Percentiles rank a stretch among this genome's conserved stretches.
Conservation (phyloP, 2,888 invertebrate species). For the Dicranocentrus wangi region DNA sequence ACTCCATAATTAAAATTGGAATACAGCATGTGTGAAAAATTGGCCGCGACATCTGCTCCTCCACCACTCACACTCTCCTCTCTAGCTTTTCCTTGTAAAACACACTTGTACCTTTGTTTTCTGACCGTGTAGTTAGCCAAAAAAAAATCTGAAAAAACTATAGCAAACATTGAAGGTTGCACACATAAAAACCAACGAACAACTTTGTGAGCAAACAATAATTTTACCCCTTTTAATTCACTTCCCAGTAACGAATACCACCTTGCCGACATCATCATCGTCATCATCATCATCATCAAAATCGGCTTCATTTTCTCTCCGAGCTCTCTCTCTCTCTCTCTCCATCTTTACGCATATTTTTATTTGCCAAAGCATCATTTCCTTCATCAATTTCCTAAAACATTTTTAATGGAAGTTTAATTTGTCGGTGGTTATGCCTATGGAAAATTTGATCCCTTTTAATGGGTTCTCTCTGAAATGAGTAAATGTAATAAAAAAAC, state of each 20-base stretch:
- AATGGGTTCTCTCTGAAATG: slow-evolving; percentile 27
- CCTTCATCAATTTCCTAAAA: slow-evolving; percentile 50
- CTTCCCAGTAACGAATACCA: too few relatives aligned
- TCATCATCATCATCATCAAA: not conserved
- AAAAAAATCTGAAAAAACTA: too few relatives aligned
- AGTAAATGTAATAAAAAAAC: slow-evolving; percentile 12
- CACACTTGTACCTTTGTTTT: too few relatives aligned
- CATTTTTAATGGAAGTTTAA: slow-evolving; percentile 61
- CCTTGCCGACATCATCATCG: not conserved
- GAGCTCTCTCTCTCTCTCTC: not conserved
- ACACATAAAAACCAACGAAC: too few relatives aligned
- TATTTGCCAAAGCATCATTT: slow-evolving; percentile 46
- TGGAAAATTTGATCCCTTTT: slow-evolving; percentile 50
- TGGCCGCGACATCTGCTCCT: slow-evolving; percentile 18
- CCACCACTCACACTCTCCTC: not conserved
- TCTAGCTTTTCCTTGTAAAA: too few relatives aligned
- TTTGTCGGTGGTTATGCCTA: slow-evolving; percentile 24
- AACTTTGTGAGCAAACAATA: too few relatives aligned
- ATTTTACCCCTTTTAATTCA: too few relatives aligned
- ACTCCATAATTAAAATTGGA: too few relatives aligned
- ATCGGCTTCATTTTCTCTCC: not conserved
- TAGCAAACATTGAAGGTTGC: too few relatives aligned
- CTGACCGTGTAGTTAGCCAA: too few relatives aligned
- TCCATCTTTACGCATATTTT: not conserved
- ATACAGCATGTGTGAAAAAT: slow-evolving; percentile 14